phyloP scores from a whole-genome alignment of 1,140 invertebrate species.

The Drosophila biarmipes region DNA sequence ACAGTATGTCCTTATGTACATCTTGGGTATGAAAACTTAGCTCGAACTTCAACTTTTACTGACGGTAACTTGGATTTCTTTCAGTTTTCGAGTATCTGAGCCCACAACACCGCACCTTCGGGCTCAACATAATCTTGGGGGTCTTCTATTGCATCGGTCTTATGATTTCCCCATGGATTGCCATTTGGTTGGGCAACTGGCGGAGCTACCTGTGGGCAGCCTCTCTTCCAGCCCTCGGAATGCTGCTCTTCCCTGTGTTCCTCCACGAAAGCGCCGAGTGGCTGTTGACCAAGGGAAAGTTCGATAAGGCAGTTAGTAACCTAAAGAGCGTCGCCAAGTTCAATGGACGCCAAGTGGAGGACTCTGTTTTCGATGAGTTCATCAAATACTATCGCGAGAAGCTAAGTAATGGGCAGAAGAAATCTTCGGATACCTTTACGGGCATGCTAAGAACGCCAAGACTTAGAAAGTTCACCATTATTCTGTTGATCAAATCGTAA shows the following conservation, averaged over 20 bases:
- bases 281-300: conserved; percentile 86
- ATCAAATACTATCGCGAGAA: conserved; percentile 67
- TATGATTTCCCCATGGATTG: conserved; percentile 86
- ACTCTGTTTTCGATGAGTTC: conserved; percentile 84
- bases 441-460: conserved; percentile 86
- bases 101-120: conserved; percentile 86
- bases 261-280: conserved; percentile 88
- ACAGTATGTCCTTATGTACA: conserved; percentile 87
- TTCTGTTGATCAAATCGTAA: conserved; percentile 87
- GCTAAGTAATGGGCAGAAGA: conserved; percentile 34
- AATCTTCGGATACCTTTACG: conserved; percentile 76
- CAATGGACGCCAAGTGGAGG: conserved; percentile 85
- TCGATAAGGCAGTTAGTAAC: conserved; percentile 85
- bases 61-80: background rate
- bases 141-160: conserved; percentile 86
- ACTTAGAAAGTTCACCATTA: conserved; percentile 85
- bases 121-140: conserved; percentile 86
- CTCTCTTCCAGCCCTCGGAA: conserved; percentile 85
- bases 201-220: conserved; percentile 85
- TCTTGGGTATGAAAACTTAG: conserved; percentile 85
- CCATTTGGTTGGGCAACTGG: conserved; percentile 86
- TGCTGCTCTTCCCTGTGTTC: conserved; percentile 85
- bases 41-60: rapidly evolving
- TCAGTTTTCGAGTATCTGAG: conserved; percentile 87
- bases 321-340: conserved; percentile 86